Conservation (phyloP, 2,113 vertebrate genomes). For the Upupa epops region DNA sequence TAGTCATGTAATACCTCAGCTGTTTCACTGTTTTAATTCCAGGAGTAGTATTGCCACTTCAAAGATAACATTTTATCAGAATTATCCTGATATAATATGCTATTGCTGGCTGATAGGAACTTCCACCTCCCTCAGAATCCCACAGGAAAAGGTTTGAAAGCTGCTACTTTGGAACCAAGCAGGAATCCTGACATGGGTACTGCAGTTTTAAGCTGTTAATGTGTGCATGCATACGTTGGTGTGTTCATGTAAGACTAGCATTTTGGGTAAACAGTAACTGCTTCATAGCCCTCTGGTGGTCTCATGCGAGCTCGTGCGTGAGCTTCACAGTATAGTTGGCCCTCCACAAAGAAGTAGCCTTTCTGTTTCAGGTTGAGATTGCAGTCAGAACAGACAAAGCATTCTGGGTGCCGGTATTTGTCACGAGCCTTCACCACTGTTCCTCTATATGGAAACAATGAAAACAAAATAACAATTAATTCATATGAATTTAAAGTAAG, state of each 20-base stretch:
- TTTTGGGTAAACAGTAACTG: conserved; percentile 84
- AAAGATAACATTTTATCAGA: conserved; percentile 13
- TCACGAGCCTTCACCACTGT: conserved; percentile 95
- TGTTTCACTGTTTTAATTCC: background rate
- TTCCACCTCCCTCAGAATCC: background rate
- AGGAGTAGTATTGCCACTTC: background rate
- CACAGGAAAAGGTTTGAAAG: conserved; percentile 16
- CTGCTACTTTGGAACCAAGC: conserved; percentile 2
- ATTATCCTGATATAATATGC: background rate
- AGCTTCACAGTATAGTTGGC: conserved; percentile 93
- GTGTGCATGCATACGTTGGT: background rate
- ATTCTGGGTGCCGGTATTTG: conserved; percentile 91
- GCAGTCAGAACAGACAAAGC: conserved; percentile 95
- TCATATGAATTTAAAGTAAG: background rate
- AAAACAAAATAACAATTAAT: background rate
- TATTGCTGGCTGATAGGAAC: background rate
- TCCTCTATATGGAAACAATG: conserved; percentile 75
- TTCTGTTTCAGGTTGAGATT: conserved; percentile 95
- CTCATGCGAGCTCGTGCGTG: conserved; percentile 88
- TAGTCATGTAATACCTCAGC: background rate
- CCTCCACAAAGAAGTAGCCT: conserved; percentile 97
- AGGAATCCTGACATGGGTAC: background rate
- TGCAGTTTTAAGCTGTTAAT: conserved; percentile 36
- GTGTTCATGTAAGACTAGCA: conserved; percentile 63
- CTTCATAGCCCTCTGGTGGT: conserved; percentile 91